phyloP scores from a whole-genome alignment of 2,888 invertebrate genomes.

The Atherix ibis region DNA sequence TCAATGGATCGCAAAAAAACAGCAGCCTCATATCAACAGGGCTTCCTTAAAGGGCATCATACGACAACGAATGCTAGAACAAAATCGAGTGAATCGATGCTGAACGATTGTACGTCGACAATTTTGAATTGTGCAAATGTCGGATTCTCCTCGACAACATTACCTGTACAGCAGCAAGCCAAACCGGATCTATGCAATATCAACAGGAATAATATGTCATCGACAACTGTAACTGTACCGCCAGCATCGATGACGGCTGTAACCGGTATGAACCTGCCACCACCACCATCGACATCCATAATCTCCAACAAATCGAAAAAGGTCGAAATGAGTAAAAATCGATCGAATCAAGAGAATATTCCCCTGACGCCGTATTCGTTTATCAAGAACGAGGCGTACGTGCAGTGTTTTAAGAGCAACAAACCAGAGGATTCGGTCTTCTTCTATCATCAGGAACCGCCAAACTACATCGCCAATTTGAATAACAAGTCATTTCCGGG shows the following conservation, averaged over 20 bases:
- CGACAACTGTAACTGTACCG: constrained; percentile 2
- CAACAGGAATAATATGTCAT: constrained; percentile 13
- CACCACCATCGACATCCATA: no score
- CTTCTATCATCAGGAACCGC: constrained; percentile 15
- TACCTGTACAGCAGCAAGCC: constrained; percentile 12
- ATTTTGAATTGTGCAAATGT: constrained; percentile 28
- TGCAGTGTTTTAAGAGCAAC: constrained; percentile 12
- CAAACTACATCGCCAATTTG: constrained; percentile 13
- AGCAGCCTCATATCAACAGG: constrained; percentile 12
- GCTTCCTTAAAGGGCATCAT: constrained; percentile 4
- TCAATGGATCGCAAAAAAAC: constrained; percentile 20
- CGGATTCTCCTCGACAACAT: constrained; percentile 10
- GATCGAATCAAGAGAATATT: constrained; percentile 10
- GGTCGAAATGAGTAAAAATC: constrained; percentile 6
- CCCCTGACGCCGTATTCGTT: constrained; percentile 10
- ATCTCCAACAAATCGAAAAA: no score
- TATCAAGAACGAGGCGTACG: constrained; percentile 9
- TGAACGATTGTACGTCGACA: constrained; percentile 29
- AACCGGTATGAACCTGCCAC: no score
- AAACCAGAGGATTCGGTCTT: constrained; percentile 13
- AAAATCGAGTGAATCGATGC: constrained; percentile 15
- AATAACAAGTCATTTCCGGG: constrained; percentile 15
- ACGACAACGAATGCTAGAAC: constrained; percentile 3
- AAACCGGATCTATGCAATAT: constrained; percentile 21
- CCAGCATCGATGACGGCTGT: not conserved